Base-by-base conservation (phyloP, 1,140 invertebrate genomes). In the Sitophilus oryzae region DNA sequence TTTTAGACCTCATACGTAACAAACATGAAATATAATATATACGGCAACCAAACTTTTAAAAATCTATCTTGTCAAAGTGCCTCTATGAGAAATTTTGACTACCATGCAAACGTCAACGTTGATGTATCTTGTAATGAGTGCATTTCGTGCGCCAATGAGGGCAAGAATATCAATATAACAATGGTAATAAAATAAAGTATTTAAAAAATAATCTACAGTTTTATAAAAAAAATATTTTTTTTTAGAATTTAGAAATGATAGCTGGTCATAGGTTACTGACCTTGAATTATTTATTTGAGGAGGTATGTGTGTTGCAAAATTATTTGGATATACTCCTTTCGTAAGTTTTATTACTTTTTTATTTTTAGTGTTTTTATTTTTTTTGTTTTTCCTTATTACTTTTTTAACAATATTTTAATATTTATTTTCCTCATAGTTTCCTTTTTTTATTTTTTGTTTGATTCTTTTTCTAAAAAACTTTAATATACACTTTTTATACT, bases 171-270 rank as follows among this genome's bases (percentile, higher is more conserved):
- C 0, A 30, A 50, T 51, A 21, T 48, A 0, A 55, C 46, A 40
- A 50, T 57, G 48, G 51, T 61, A 51, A 23, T 14, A 37, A 6
- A 41, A 14, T 30, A n/a, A 10, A 21, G 23, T 49, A 11, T 14
- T 1, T 8, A 30, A 35, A 34, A 4, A 18, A 37, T 35, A 38
- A 2, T 56, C 22, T 40, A 22, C 5, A 19, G 2, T 30, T 22
- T 45, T 21, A n/a, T 42, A 42, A 20, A 3, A 19, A 25, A 44
- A 15, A 44, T 22, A 18, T 38, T 34, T 19, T 14, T 58, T 58
- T 59, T 56, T 19, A 59, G 58, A 42, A 43, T 55, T 35, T 59
- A 35, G 34, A 54, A 44, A 25, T 56, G 6, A 42, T 62, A 20
- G 42, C 52, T 44, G 60, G 60, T 25, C 56, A 62, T 34, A 40